Evolutionary conservation across 2,113 vertebrate species (phyloP), one percentile per base, ranked within the genome.

Genomic region (Periophthalmodon schlosseri): DNA sequence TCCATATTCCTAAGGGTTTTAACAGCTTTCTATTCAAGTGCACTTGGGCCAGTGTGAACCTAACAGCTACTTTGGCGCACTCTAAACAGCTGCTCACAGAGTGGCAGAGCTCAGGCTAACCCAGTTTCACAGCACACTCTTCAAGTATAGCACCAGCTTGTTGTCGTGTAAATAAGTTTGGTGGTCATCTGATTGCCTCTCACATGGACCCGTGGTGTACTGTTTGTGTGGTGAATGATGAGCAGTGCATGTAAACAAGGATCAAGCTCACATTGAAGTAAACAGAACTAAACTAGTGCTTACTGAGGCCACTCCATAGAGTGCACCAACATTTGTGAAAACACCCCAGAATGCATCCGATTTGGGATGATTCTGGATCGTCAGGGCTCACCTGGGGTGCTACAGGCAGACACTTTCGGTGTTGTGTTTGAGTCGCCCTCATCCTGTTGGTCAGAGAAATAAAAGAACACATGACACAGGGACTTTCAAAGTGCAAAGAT

Each of bases 401-500:
- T 97, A 93, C 95, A 96, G 86, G 96, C 95, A 64, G 96, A 94
- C 79, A 95, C 91, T 91, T 98, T 99, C 21, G 96, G 93, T 84
- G 93, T 88, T 21, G 94, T 88, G 84, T 94, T 93, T 8, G 80
- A 91, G 63, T 99, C 97, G 44, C 94, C 77, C 73, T 99, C 98
- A 83, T 99, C 98, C 98, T 99, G 89, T 91, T 86, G 68, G 67
- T 81, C 33, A 84, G 15, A 83, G n/a, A 74, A n/a, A 82, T 3
- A 56, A 12, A 61, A 80, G 64, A 84, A 60, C 63, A 78, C 70
- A 33, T 15, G 3, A 24, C 13, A 9, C 16, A 44, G 3, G 8
- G 20, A 56, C 52, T n/a, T 56, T 9, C 20, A 7, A 54, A n/a
- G 50, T 52, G 50, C 8, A 18, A 54, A 9, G 50, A n/a, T 15